A percentile compares a stretch with the other conserved stretches of the same genome.
These are phyloP conservation scores for Gymnocypris eckloni DNA, from an alignment of 2,797 vertebrate genomes.

Conservation along the genomic window DNA sequence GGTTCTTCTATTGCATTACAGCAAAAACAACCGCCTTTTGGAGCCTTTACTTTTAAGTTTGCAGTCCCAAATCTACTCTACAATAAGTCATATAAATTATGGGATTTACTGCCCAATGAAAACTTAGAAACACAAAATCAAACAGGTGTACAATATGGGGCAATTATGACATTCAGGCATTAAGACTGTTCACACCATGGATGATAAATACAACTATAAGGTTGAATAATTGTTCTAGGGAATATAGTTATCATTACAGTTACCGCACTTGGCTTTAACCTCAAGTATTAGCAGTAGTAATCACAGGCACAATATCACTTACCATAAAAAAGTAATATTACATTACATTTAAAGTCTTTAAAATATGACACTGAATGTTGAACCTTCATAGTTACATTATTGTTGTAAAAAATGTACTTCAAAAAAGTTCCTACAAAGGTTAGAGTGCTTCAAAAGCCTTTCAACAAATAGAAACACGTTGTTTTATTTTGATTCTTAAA, in stretches of 20 bases:
- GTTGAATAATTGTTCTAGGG: neutral
- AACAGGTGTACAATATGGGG: neutral
- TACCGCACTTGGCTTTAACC: neutral
- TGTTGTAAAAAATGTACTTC: neutral
- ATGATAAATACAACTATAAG: neutral
- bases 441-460: neutral
- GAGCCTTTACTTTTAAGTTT: no score
- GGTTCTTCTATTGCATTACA: no score
- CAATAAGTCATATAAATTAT: neutral
- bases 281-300: neutral
- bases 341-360: neutral
- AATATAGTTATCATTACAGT: neutral
- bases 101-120: neutral
- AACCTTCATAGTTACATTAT: neutral
- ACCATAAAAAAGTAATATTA: neutral
- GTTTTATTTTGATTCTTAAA: neutral
- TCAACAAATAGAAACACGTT: constrained; percentile 2
- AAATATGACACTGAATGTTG: neutral
- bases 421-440: neutral
- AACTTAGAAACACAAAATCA: neutral
- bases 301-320: no score
- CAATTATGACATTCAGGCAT: neutral
- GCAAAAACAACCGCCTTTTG: no score
- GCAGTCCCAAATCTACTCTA: neutral
- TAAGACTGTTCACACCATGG: neutral